Percentiles rank a stretch among this genome's conserved stretches.
These are phyloP conservation scores for Campoplex capitator DNA, from an alignment of 2,888 invertebrate species.

Conservation along the genomic window DNA sequence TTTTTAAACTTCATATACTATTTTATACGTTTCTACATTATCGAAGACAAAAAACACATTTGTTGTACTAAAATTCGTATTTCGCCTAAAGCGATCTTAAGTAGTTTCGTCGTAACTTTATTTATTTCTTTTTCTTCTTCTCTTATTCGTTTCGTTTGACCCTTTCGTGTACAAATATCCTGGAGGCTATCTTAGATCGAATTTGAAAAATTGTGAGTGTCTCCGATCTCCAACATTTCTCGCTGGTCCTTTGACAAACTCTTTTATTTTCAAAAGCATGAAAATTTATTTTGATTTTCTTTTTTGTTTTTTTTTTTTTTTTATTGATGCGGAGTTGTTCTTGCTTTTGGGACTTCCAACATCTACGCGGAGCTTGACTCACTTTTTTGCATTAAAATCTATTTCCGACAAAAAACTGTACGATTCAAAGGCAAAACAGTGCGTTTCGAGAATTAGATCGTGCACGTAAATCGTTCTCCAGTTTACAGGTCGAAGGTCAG, in stretches of 20 bases:
- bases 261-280: neutral
- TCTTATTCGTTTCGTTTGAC: neutral
- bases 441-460: too few relatives aligned
- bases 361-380: too few relatives aligned
- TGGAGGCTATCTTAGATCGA: neutral
- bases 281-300: neutral
- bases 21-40: slow-evolving; percentile 19
- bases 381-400: too few relatives aligned
- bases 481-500: neutral
- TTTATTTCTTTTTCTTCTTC: neutral
- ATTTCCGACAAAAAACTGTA: neutral
- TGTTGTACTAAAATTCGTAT: slow-evolving; percentile 61
- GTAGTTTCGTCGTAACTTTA: slow-evolving; percentile 18
- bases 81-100: slow-evolving; percentile 57
- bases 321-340: neutral
- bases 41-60: slow-evolving; percentile 49
- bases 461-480: neutral
- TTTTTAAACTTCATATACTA: neutral
- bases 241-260: neutral
- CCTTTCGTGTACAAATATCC: neutral
- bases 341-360: too few relatives aligned
- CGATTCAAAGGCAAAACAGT: neutral
- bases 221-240: neutral
- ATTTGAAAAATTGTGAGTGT: neutral
- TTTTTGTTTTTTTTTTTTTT: too few relatives aligned